Base-by-base conservation (phyloP, 2,888 invertebrate species). In the Aproaerema taeniolella region DNA sequence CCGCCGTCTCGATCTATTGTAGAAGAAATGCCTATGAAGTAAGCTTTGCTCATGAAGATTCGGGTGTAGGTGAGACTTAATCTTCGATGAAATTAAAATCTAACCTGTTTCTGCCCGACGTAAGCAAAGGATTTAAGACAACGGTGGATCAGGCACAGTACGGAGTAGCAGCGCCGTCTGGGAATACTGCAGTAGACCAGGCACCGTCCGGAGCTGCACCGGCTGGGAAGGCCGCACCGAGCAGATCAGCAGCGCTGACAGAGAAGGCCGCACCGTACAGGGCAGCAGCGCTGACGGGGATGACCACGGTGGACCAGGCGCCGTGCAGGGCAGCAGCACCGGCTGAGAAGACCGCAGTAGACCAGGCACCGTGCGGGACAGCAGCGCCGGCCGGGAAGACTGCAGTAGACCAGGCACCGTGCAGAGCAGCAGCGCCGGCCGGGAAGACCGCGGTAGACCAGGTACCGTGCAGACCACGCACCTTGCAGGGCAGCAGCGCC, bases 401-500 rank as follows among this genome's bases (percentile, higher is more conserved):
- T n/a, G 20, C 11, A 30, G 30, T 10, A 6, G 26, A 3, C 25
- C 10, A n/a, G 33, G n/a, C 6, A 12, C 11, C 6, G 33, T 11
- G 17, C 38, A 16, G 24, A 20, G 32, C 32, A 41, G 38, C 38
- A 8, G 38, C 20, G 12, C n/a, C 15, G 9, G 16, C 2, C n/a
- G 17, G 30, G 17, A 30, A 13, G 32, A 11, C 14, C 15, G 20
- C 11, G 29, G 13, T 36, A n/a, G 35, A 1, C 13, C 10, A n/a
- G 33, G n/a, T 6, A 16, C 9, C 9, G 31, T 9, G 15, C 38
- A 24, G 28, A 14, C 11, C 15, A 12, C 36, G 16, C 20, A 13
- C 29, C 15, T 29, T 39, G 43, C 33, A 20, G 33, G 30, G 38
- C 43, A 43, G 43, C 38, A 25, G 39, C 24, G 35, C 29, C 10